Percentiles rank a stretch among this genome's conserved stretches.
Conservation (phyloP, 1,140 invertebrate genomes). For the Lethrus apterus region DNA sequence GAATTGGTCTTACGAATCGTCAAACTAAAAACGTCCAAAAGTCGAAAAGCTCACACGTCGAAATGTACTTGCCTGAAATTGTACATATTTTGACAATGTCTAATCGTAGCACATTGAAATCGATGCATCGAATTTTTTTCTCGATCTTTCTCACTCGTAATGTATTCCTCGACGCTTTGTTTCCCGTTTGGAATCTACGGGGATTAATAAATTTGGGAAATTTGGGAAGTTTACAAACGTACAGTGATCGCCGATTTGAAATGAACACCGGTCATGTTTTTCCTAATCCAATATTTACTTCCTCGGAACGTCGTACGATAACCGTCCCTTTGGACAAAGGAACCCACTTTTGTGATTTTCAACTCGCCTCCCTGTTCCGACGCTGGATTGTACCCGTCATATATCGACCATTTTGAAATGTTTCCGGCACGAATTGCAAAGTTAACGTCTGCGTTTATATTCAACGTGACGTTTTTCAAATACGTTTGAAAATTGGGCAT, state of each 20-base stretch:
- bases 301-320: constrained; percentile 35
- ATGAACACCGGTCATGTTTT: constrained; percentile 44
- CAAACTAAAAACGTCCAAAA: constrained; percentile 37
- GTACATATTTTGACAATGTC: constrained; percentile 50
- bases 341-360: constrained; percentile 44
- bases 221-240: constrained; percentile 22
- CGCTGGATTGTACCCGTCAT: constrained; percentile 42
- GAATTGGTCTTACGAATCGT: constrained; percentile 46
- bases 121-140: constrained; percentile 53
- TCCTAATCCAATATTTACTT: constrained; percentile 42
- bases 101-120: constrained; percentile 49
- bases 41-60: constrained; percentile 15
- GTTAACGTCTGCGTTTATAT: constrained; percentile 27
- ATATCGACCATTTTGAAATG: constrained; percentile 13
- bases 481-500: background rate
- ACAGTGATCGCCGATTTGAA: constrained; percentile 47
- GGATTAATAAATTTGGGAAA: background rate
- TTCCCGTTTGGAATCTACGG: constrained; percentile 35
- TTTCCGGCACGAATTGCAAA: constrained; percentile 14
- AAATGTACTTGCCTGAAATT: constrained; percentile 47
- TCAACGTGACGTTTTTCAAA: constrained; percentile 19
- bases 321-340: constrained; percentile 35
- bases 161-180: constrained; percentile 46
- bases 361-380: constrained; percentile 45
- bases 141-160: constrained; percentile 40